These are phyloP conservation scores for Anagrus nilaparvatae DNA, from an alignment of 1,140 invertebrate species.

Conservation along the genomic window DNA sequence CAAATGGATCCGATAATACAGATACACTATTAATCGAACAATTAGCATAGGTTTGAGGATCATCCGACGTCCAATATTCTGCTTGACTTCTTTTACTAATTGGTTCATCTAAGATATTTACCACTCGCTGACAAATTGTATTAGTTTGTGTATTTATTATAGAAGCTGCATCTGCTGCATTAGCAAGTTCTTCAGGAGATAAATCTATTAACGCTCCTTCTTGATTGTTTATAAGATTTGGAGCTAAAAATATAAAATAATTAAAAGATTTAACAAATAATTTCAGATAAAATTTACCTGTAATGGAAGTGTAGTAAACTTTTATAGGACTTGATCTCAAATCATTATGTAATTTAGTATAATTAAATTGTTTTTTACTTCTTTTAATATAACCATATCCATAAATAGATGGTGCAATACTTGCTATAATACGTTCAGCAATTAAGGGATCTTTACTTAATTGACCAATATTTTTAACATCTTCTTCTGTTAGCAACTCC, in stretches of 20 bases:
- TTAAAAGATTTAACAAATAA: too few relatives aligned
- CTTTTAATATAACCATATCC: slow-evolving; percentile 96
- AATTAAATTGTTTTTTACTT: slow-evolving; percentile 67
- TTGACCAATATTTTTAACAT: slow-evolving; percentile 78
- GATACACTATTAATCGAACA: slow-evolving; percentile 27
- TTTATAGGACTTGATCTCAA: slow-evolving; percentile 35
- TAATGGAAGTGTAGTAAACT: slow-evolving; percentile 41
- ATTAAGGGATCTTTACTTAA: slow-evolving; percentile 90
- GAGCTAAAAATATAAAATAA: too few relatives aligned
- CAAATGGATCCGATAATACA: slow-evolving; percentile 54
- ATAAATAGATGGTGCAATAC: slow-evolving; percentile 96
- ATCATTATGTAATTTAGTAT: slow-evolving; percentile 65
- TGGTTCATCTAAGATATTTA: slow-evolving; percentile 66
- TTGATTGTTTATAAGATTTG: slow-evolving; percentile 34
- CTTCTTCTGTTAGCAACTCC: slow-evolving; percentile 89
- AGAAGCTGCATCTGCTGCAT: slow-evolving; percentile 21
- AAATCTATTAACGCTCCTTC: slow-evolving; percentile 53
- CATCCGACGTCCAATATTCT: slow-evolving; percentile 26
- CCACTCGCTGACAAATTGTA: slow-evolving; percentile 26
- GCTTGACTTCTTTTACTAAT: too few relatives aligned
- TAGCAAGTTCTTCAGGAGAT: slow-evolving; percentile 44
- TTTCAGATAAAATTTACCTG: too few relatives aligned
- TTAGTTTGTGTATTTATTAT: slow-evolving; percentile 16
- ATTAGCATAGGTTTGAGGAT: slow-evolving; percentile 35
- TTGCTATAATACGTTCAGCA: slow-evolving; percentile 81